phyloP scores from a whole-genome alignment of 2,888 invertebrate species.

The Morpho helenor region DNA sequence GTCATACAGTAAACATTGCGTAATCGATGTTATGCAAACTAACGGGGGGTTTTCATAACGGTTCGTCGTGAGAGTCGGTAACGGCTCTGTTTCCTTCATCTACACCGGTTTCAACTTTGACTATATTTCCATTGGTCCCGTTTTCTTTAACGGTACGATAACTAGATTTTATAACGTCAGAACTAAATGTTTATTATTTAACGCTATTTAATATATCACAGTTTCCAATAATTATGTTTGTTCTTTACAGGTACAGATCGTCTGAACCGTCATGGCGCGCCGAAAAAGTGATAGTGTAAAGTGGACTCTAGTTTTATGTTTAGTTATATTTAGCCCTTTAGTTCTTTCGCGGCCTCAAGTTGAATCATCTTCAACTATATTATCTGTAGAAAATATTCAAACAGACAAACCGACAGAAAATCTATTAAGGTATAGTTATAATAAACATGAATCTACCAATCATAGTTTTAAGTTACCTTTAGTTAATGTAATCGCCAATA shows the following conservation, averaged over 20 bases:
- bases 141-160: slow-evolving; percentile 13
- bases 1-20: too few relatives aligned
- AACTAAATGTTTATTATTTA: background rate
- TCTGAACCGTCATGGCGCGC: slow-evolving; percentile 55
- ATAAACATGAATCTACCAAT: slow-evolving; percentile 24
- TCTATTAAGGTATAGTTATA: slow-evolving; percentile 65
- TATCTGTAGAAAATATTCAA: slow-evolving; percentile 35
- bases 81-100: slow-evolving; percentile 17
- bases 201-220: too few relatives aligned
- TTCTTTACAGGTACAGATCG: slow-evolving; percentile 62
- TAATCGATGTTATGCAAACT: too few relatives aligned
- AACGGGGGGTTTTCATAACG: slow-evolving; percentile 10
- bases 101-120: slow-evolving; percentile 9
- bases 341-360: slow-evolving; percentile 65
- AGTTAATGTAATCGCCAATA: slow-evolving; percentile 12
- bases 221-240: slow-evolving; percentile 27
- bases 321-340: slow-evolving; percentile 54
- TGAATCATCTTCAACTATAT: slow-evolving; percentile 22
- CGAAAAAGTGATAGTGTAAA: slow-evolving; percentile 63
- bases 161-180: background rate
- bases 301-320: slow-evolving; percentile 69
- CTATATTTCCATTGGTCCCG: slow-evolving; percentile 8
- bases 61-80: slow-evolving; percentile 5
- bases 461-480: slow-evolving; percentile 21
- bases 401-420: slow-evolving; percentile 50